Evolutionary conservation across 2,113 vertebrate genomes (phyloP).

Genomic region (Megaptera novaeangliae): DNA sequence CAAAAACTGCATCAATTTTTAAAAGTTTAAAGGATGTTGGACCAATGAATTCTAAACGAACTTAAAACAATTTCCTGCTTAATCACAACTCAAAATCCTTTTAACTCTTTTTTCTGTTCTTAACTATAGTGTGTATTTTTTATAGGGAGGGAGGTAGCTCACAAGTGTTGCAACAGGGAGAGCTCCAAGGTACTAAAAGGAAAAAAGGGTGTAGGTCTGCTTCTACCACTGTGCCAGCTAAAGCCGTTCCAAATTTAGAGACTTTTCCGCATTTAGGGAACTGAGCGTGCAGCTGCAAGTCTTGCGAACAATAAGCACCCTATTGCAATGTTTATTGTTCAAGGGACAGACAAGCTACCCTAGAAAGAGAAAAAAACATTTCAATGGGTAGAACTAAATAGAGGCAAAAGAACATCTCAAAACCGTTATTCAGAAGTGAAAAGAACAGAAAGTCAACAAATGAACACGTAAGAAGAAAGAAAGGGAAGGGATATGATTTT

Average conservation of each 20-base stretch:
- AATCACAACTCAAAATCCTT: slow-evolving; percentile 25
- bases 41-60: not conserved
- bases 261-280: not conserved
- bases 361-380: not conserved
- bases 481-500: not conserved
- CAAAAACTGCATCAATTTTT: not conserved
- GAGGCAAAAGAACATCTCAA: not conserved
- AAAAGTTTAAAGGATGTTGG: not conserved
- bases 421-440: not conserved
- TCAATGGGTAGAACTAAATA: not conserved
- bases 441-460: not conserved
- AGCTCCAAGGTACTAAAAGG: not conserved
- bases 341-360: not conserved
- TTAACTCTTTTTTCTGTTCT: not conserved
- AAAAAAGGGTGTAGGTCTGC: not conserved
- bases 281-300: not conserved
- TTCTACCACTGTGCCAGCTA: not conserved
- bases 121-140: not conserved
- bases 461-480: not conserved
- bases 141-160: not conserved
- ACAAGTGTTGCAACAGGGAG: not conserved
- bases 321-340: not conserved
- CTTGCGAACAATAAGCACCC: not conserved
- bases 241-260: not conserved
- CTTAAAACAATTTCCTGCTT: not conserved